A percentile compares a stretch with the other conserved stretches of the same genome.
Evolutionary conservation across 2,797 vertebrate species (phyloP).

Genomic region (Carapus acus): DNA sequence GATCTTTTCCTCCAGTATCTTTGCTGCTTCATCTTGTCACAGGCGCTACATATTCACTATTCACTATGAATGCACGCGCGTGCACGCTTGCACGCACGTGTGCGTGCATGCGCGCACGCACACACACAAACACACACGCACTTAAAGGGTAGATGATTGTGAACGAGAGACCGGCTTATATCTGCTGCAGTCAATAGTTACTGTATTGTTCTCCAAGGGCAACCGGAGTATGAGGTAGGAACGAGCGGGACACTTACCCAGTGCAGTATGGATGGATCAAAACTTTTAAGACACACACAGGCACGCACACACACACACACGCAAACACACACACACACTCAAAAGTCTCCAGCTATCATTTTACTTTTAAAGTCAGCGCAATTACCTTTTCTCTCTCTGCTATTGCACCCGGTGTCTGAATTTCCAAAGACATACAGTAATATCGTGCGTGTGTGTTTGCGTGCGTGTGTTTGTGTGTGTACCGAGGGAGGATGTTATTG

Average conservation of each 20-base stretch:
- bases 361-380: slow-evolving; percentile 56
- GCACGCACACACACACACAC: slow-evolving; percentile 26
- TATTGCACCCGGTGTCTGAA: slow-evolving; percentile 45
- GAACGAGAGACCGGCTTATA: slow-evolving; percentile 25
- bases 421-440: slow-evolving; percentile 48
- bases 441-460: slow-evolving; percentile 16
- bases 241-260: slow-evolving; percentile 24
- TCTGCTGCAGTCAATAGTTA: slow-evolving; percentile 34
- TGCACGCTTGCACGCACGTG: slow-evolving; percentile 11
- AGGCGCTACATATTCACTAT: background rate
- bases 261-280: slow-evolving; percentile 35
- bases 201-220: slow-evolving; percentile 54
- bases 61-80: background rate
- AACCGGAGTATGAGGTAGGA: slow-evolving; percentile 30
- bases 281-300: slow-evolving; percentile 34
- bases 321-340: slow-evolving; percentile 26
- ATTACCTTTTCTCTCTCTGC: slow-evolving; percentile 52
- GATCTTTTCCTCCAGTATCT: slow-evolving; percentile 22
- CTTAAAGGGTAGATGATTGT: slow-evolving; percentile 39
- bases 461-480: slow-evolving; percentile 8
- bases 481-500: slow-evolving; percentile 38
- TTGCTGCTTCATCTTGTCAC: slow-evolving; percentile 8
- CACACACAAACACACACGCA: slow-evolving; percentile 10
- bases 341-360: slow-evolving; percentile 55
- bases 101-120: slow-evolving; percentile 9